Evolutionary conservation across 1,140 invertebrate genomes (phyloP).

Genomic region (Pomphorhynchus laevis): DNA sequence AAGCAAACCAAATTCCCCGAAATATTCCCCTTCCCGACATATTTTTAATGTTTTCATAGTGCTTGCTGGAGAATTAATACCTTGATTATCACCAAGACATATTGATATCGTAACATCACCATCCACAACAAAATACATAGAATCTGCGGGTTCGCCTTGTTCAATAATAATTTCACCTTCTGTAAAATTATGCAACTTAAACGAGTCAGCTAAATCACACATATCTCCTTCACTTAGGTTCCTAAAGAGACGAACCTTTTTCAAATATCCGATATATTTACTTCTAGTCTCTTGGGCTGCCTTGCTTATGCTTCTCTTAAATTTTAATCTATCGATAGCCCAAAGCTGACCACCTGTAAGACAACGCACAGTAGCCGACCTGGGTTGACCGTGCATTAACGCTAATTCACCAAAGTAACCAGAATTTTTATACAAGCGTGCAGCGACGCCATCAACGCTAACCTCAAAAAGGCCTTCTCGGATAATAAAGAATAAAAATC

Average conservation of each 20-base stretch:
- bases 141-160: slow-evolving; percentile 56
- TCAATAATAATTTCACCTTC: slow-evolving; percentile 47
- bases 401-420: slow-evolving; percentile 61
- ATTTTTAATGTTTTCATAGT: not conserved
- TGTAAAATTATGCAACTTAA: slow-evolving; percentile 36
- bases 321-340: slow-evolving; percentile 79
- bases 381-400: slow-evolving; percentile 78
- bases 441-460: not conserved
- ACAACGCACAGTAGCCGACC: slow-evolving; percentile 38
- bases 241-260: slow-evolving; percentile 68
- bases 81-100: slow-evolving; percentile 13
- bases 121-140: slow-evolving; percentile 79
- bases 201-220: slow-evolving; percentile 70
- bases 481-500: slow-evolving; percentile 82
- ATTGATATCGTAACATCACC: slow-evolving; percentile 31
- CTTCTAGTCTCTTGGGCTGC: slow-evolving; percentile 75
- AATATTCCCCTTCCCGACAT: slow-evolving; percentile 3
- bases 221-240: slow-evolving; percentile 28
- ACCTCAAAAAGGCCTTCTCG: slow-evolving; percentile 44
- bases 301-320: slow-evolving; percentile 67
- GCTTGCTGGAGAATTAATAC: too few species aligned
- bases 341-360: slow-evolving; percentile 44
- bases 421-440: not conserved
- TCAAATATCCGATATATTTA: slow-evolving; percentile 62
- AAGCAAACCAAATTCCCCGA: slow-evolving; percentile 26